These are phyloP conservation scores for Plecotus auritus DNA, from an alignment of 2,113 vertebrate species.

Conservation along the genomic window DNA sequence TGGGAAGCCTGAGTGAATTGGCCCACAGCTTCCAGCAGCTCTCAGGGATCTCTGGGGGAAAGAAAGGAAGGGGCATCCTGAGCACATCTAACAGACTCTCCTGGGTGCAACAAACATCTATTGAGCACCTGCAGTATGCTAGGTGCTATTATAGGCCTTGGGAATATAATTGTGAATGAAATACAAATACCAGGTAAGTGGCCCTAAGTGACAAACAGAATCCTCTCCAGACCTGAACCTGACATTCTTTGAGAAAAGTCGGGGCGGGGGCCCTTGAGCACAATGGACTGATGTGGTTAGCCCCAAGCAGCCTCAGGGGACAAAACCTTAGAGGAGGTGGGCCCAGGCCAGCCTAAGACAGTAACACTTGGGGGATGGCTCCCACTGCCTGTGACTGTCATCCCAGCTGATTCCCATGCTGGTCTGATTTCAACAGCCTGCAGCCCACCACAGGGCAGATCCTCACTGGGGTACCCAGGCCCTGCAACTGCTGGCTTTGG, in stretches of 20 bases:
- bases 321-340: not conserved
- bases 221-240: not conserved
- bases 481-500: not conserved
- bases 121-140: not conserved
- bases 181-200: not conserved
- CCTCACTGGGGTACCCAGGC: not conserved
- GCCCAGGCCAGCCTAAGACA: no score
- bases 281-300: not conserved
- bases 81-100: not conserved
- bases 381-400: not conserved
- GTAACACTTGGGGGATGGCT: not conserved
- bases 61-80: not conserved
- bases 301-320: not conserved
- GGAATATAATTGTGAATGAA: not conserved
- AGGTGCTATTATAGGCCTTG: not conserved
- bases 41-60: not conserved
- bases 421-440: not conserved
- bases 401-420: not conserved
- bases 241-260: not conserved
- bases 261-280: not conserved
- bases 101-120: not conserved
- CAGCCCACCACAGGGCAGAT: not conserved
- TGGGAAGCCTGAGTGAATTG: not conserved
- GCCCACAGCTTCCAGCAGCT: not conserved
- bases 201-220: not conserved